These are phyloP conservation scores for Anthopleura sola DNA, from an alignment of 64 coral and sea anemone genomes.

Conservation along the genomic window DNA sequence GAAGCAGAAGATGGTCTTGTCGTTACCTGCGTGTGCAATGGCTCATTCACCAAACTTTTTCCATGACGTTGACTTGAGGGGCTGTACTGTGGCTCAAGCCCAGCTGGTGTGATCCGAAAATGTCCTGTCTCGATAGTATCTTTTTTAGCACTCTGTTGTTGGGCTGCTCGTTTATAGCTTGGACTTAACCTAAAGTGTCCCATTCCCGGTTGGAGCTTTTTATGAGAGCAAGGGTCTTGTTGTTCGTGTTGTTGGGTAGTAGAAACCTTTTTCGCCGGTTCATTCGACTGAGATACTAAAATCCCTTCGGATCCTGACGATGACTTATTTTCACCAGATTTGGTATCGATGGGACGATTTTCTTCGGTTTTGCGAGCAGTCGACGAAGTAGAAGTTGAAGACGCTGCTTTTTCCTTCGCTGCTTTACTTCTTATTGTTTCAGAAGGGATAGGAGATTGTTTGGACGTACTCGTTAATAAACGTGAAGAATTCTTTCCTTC, in stretches of 20 bases:
- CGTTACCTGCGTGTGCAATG: background rate
- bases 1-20: background rate
- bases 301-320: background rate
- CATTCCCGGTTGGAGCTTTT: background rate
- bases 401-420: background rate
- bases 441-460: background rate
- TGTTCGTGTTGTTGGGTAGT: background rate
- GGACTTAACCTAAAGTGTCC: slow-evolving; percentile 5
- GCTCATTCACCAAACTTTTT: background rate
- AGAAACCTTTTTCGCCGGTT: background rate
- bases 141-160: background rate
- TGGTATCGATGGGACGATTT: background rate
- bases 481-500: background rate
- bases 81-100: background rate
- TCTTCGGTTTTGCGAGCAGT: background rate
- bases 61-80: background rate
- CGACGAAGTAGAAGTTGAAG: background rate
- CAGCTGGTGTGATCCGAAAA: background rate
- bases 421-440: background rate
- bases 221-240: background rate
- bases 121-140: slow-evolving; percentile 2
- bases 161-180: background rate
- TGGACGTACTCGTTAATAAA: background rate
- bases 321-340: background rate
- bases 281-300: background rate